Percentiles rank a stretch among this genome's conserved stretches.
These are phyloP conservation scores for Pelvicachromis taeniatus DNA, from an alignment of 2,113 vertebrate species.

Conservation along the genomic window DNA sequence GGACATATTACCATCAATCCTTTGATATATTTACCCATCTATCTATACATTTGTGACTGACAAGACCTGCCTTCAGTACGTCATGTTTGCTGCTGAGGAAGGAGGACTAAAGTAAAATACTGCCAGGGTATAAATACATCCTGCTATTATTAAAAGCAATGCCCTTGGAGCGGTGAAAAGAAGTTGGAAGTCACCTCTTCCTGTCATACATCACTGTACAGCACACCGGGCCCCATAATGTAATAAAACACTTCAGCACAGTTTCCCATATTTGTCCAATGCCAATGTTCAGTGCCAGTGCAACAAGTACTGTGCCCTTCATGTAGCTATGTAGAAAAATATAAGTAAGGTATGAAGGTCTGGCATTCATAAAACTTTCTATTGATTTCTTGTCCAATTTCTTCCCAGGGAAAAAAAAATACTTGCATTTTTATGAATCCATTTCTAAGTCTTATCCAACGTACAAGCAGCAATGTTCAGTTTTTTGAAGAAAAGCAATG, in stretches of 20 bases:
- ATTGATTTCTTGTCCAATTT: background rate
- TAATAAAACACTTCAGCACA: background rate
- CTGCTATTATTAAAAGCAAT: conserved; percentile 1
- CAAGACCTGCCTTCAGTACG: background rate
- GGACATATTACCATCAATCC: conserved; percentile 5
- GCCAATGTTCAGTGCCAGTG: background rate
- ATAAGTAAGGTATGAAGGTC: background rate
- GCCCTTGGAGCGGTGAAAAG: conserved; percentile 12
- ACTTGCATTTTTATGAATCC: accelerated
- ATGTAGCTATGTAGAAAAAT: background rate
- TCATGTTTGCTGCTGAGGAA: background rate
- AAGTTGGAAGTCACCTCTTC: conserved; percentile 10
- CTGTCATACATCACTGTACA: background rate
- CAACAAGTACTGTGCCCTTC: background rate
- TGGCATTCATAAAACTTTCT: background rate
- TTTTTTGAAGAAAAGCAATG: background rate
- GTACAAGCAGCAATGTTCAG: background rate
- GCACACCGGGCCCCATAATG: background rate
- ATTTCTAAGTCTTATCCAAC: background rate
- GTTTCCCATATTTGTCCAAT: background rate
- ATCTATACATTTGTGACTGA: background rate
- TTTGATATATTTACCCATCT: conserved; percentile 3
- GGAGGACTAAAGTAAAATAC: background rate
- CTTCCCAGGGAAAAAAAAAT: accelerated
- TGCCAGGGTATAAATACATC: conserved; percentile 9